Conservation (phyloP, 2,797 vertebrate genomes). For the Epinephelus awoara region DNA sequence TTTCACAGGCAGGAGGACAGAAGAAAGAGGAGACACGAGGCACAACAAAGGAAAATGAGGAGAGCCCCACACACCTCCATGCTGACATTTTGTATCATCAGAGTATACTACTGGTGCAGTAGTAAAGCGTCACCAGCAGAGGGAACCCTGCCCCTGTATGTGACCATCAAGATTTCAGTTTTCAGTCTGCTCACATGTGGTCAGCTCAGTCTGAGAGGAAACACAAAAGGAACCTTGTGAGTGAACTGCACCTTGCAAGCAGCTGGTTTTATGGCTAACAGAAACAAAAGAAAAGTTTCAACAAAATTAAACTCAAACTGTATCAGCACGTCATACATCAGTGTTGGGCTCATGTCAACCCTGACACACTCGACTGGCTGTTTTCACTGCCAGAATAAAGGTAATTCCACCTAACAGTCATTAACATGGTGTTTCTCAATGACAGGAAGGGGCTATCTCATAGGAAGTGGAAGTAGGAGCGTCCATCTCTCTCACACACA, state of each 20-base stretch:
- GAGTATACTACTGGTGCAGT: neutral
- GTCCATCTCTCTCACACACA: slow-evolving; percentile 61
- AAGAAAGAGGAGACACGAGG: too few relatives aligned
- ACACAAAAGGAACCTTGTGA: slow-evolving; percentile 68
- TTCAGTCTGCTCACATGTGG: slow-evolving; percentile 55
- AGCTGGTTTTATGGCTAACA: slow-evolving; percentile 61
- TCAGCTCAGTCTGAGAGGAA: slow-evolving; percentile 52
- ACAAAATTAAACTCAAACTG: neutral
- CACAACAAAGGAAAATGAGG: too few relatives aligned
- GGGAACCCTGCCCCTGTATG: slow-evolving; percentile 10
- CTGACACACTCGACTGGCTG: neutral
- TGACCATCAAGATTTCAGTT: neutral
- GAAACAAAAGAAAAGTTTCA: slow-evolving; percentile 23
- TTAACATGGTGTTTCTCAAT: slow-evolving; percentile 75
- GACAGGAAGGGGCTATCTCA: slow-evolving; percentile 87
- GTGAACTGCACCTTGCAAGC: slow-evolving; percentile 72
- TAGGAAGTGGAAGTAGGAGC: slow-evolving; percentile 88
- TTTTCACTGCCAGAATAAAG: slow-evolving; percentile 21
- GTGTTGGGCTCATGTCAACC: neutral
- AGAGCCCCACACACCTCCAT: neutral
- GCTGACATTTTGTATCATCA: neutral
- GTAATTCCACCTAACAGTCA: slow-evolving; percentile 49
- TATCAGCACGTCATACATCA: neutral
- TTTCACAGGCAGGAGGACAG: too few relatives aligned
- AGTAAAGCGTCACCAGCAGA: slow-evolving; percentile 42